Base-by-base conservation (phyloP, 2,797 vertebrate genomes). In the Aulostomus chinensis region DNA sequence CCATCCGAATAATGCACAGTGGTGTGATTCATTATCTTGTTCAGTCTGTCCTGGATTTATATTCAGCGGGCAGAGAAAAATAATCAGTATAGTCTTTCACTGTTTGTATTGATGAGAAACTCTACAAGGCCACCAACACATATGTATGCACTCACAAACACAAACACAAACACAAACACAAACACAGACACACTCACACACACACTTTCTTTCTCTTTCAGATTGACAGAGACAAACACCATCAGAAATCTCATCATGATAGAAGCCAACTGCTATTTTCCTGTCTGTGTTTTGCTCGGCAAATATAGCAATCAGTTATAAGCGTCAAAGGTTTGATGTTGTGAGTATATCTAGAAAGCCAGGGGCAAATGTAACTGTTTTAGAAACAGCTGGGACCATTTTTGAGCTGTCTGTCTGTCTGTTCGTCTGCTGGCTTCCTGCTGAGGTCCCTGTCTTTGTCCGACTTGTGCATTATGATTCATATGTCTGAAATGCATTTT, bases 381-480 rank as follows among this genome's bases (percentile, higher is more conserved):
- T 63, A 59, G 33, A 15, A 84, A 63, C 80, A 87, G 86, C 73
- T 80, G 76, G 78, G 78, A 28, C 48, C 28, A 16, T 53, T 83
- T 68, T 37, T 34, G 41, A 45, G 53, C 53, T 80, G 78, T 59
- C 77, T 80, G 78, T 83, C 74, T 72, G 40, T 40, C 59, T 21
- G 65, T 12, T n/a, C n/a, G n/a, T n/a, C n/a, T n/a, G n/a, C 38
- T n/a, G 22, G 63, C 63, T 32, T 29, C 84, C 71, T 52, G 66
- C 80, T 72, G 79, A 60, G 73, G 49, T 32, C 55, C 41, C 53
- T 42, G 59, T 57, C 60, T 53, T 55, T 68, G 59, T 53, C 76
- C 75, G 79, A 74, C 72, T 77, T 60, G 60, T 70, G 66, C 53
- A 60, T 83, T 80, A 80, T 76, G 78, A 91, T 87, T 88, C 68